phyloP scores from a whole-genome alignment of 2,888 invertebrate species.

The Carterocephalus palaemon region DNA sequence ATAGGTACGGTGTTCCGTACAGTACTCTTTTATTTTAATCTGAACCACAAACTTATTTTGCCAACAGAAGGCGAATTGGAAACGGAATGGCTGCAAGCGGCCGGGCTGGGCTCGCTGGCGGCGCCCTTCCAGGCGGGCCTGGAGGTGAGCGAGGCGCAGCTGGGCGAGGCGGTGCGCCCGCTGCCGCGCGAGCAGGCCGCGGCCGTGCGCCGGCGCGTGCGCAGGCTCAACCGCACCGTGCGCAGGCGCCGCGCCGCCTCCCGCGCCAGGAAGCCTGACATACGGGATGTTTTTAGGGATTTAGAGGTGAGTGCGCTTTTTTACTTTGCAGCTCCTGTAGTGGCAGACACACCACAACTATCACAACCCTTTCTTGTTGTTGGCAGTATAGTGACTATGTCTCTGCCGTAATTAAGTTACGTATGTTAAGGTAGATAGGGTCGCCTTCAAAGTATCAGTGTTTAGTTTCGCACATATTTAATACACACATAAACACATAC shows the following conservation, averaged over 20 bases:
- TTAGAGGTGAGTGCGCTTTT: constrained; percentile 80
- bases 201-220: constrained; percentile 85
- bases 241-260: constrained; percentile 78
- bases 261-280: constrained; percentile 85
- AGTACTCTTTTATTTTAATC: too few species aligned
- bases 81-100: constrained; percentile 86
- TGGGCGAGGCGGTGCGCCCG: constrained; percentile 80
- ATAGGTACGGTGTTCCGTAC: too few species aligned
- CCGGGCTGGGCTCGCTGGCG: constrained; percentile 84
- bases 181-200: constrained; percentile 86
- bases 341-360: too few species aligned
- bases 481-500: too few species aligned
- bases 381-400: too few species aligned
- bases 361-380: too few species aligned
- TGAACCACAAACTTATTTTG: constrained; percentile 26
- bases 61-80: constrained; percentile 86
- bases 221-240: constrained; percentile 87
- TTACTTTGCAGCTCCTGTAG: too few species aligned
- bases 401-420: too few species aligned
- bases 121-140: constrained; percentile 84
- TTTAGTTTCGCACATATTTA: too few species aligned
- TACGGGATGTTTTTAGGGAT: constrained; percentile 90
- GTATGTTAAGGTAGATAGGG: too few species aligned
- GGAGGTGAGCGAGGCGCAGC: constrained; percentile 82
- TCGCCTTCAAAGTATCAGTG: too few species aligned